Conservation (phyloP, 2,888 invertebrate genomes). For the Sphecodes monilicornis region DNA sequence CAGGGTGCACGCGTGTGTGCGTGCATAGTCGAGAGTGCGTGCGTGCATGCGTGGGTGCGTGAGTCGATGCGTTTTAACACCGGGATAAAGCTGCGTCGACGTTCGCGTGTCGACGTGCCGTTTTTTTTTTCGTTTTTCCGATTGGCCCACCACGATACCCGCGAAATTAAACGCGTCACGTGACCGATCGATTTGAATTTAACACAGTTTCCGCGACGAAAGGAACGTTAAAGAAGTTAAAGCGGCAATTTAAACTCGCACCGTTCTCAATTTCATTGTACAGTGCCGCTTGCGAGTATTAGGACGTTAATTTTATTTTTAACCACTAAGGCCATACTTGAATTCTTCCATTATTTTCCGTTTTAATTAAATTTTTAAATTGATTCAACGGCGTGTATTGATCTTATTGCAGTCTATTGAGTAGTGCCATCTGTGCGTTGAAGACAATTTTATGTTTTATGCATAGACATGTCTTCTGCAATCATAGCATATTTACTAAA, state of each 20-base stretch:
- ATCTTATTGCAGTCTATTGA: no score
- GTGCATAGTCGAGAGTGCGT: background rate
- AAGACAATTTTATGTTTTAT: no score
- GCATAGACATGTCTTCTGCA: no score
- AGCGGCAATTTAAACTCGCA: background rate
- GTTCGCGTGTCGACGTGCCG: conserved; percentile 18
- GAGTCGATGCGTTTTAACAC: conserved; percentile 12
- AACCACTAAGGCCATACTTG: background rate
- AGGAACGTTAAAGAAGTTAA: background rate
- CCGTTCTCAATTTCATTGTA: background rate
- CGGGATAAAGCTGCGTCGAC: conserved; percentile 22
- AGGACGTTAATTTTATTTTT: background rate
- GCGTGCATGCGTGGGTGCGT: background rate
- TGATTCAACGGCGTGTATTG: no score
- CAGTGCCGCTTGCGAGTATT: background rate
- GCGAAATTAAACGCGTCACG: conserved; percentile 14
- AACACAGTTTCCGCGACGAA: background rate
- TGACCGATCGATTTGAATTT: conserved; percentile 22
- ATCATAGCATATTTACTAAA: no score
- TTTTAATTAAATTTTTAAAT: background rate
- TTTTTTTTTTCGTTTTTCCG: conserved; percentile 22
- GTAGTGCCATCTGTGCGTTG: no score
- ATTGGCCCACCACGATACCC: background rate
- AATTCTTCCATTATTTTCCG: background rate
- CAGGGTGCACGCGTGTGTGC: background rate